A percentile compares a stretch with the other conserved stretches of the same genome.
Conservation (phyloP, 2,113 vertebrate genomes). For the Benitochromis conjunctus region DNA sequence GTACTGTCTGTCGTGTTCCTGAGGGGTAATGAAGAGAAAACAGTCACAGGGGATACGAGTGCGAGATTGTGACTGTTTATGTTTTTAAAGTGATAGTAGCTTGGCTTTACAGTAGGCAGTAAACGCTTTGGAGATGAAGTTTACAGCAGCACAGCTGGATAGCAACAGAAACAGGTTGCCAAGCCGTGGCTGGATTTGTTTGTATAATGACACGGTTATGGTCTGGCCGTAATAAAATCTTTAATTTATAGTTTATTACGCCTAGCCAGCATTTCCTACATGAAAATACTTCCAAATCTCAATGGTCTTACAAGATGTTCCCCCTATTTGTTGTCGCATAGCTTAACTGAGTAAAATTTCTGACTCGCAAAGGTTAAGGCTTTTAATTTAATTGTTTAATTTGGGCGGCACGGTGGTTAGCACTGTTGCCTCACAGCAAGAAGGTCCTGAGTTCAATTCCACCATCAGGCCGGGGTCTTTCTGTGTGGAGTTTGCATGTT, state of each 20-base stretch:
- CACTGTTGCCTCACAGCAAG: too few species aligned
- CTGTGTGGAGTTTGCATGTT: too few species aligned
- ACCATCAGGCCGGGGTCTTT: too few species aligned
- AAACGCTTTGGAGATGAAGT: not conserved
- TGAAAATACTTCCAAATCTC: not conserved
- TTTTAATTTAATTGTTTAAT: not conserved
- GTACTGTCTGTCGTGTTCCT: constrained; percentile 95
- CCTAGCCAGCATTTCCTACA: not conserved
- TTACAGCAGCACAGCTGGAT: not conserved
- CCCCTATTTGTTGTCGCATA: not conserved
- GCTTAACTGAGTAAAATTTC: not conserved
- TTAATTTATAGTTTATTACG: not conserved
- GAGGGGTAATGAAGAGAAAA: not conserved
- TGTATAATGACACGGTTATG: not conserved
- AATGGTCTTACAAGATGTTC: not conserved
- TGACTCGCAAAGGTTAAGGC: not conserved
- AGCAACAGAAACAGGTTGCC: not conserved
- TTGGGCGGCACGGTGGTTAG: too few species aligned
- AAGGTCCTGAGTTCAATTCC: too few species aligned
- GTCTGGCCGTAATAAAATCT: not conserved
- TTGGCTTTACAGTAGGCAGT: not conserved
- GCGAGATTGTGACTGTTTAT: not conserved
- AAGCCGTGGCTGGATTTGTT: not conserved
- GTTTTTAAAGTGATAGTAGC: not conserved
- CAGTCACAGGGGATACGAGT: not conserved